A percentile compares a stretch with the other conserved stretches of the same genome.
phyloP scores from a whole-genome alignment of 92 coral and sea anemone species.

The Galaxea fascicularis region DNA sequence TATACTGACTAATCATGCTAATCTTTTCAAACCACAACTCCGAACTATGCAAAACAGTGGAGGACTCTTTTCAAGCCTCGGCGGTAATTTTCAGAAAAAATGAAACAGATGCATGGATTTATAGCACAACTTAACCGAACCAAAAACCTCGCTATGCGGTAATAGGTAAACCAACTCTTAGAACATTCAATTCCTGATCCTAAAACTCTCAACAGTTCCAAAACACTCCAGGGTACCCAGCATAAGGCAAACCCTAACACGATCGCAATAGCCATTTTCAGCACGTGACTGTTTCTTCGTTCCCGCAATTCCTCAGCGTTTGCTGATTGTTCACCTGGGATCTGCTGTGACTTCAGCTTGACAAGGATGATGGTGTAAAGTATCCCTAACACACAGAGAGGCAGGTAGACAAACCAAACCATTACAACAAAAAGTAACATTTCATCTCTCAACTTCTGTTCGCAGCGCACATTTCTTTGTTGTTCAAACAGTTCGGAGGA shows the following conservation, averaged over 20 bases:
- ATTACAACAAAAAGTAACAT: not conserved
- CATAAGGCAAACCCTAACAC: constrained; percentile 12
- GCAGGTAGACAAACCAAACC: not conserved
- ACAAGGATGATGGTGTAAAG: not conserved
- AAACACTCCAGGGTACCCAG: not conserved
- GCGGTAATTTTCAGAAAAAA: constrained; percentile 5
- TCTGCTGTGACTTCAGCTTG: not conserved
- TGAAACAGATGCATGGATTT: constrained; percentile 28
- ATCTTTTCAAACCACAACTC: too few species aligned
- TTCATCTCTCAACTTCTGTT: too few species aligned
- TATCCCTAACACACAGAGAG: not conserved
- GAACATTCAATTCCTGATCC: not conserved
- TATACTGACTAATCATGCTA: not conserved
- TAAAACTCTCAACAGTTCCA: not conserved
- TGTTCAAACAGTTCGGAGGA: not conserved
- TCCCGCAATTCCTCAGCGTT: not conserved
- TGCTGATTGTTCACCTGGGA: constrained; percentile 4
- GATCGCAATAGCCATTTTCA: constrained; percentile 23
- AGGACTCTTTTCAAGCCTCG: not conserved
- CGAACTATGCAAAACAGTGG: not conserved
- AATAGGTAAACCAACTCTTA: not conserved
- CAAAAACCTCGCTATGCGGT: not conserved
- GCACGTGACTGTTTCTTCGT: not conserved
- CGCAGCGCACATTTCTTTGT: not conserved
- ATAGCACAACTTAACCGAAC: not conserved